Evolutionary conservation across 2,113 vertebrate genomes (phyloP), one percentile per base, ranked within the genome.

Genomic region (Neogale vison): DNA sequence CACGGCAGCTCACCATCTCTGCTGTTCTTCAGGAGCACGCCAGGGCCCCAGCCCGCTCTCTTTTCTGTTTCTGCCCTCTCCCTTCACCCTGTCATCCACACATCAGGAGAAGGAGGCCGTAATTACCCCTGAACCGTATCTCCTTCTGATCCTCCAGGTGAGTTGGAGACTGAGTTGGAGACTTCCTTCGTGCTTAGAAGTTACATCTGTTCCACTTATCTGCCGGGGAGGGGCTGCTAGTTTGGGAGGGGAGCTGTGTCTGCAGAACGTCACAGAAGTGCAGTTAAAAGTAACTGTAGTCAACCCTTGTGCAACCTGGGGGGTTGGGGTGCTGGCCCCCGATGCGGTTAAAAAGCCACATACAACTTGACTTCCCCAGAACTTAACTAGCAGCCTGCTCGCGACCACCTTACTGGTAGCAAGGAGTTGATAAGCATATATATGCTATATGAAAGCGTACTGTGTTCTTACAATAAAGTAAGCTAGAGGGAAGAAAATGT

Each of bases 31-130:
- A 1, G 52, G 45, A 82, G 14, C 50, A 34, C 21, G 0, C 10
- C 7, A 23, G 47, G 52, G 72, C 17, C n/a, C 15, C 3, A 0
- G 36, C 36, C 6, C 4, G 6, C 2, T 14, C 1, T 39, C 57
- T 13, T n/a, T 45, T 81, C 47, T 2, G 0, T 63, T 17, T 65
- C 63, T 55, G 72, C 59, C 50, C 10, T 72, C 18, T 45, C 50
- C 29, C n/a, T 36, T 59, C 21, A 12, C 55, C 42, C 88, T 29
- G 5, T 42, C 34, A 12, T 3, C 21, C 5, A 0, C 67, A 63
- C 4, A 4, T 77, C 91, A 36, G 6, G n/a, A 45, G 52, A 77
- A 31, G 20, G n/a, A 42, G 17, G 24, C 3, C 7, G 3, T 52
- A 6, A 4, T 72, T 34, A 88, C 17, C 76, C 42, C 63, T 59